Base-by-base conservation (phyloP, 2,113 vertebrate species). In the Centrocercus urophasianus region DNA sequence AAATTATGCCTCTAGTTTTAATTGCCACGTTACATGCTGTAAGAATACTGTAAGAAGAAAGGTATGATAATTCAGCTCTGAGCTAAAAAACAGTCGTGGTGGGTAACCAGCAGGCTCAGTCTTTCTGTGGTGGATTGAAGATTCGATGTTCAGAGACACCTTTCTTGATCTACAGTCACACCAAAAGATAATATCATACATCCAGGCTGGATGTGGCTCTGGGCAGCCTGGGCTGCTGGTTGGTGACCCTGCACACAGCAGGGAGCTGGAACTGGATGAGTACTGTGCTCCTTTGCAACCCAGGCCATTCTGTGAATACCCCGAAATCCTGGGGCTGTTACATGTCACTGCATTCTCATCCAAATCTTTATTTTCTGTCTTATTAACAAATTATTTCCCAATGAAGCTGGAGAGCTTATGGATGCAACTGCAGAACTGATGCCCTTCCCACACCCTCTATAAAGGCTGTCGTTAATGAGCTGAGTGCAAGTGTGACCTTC, bases 401-500 rank as follows among this genome's bases (percentile, higher is more conserved):
- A 3, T 14, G 25, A 42, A 75, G 20, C 15, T 22, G 45, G n/a
- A 25, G 54, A n/a, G 42, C 1, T 0, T 25, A 14, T 25, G 60
- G n/a, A 15, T 19, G 5, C 15, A 27, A 0, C 30, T 57, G 56
- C 63, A 75, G 78, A 19, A 61, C 2, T 28, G 21, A 4, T 52
- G 13, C 43, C 25, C 11, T 61, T 48, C 57, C 83, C 52, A 30
- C 48, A 69, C 57, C n/a, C 69, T 11, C 2, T 43, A 6, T 38
- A 8, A 86, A 66, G n/a, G 14, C 30, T 54, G 19, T 42, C 71
- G 45, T 90, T 87, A 67, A 69, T 75, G 59, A 89, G 42, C 74
- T 64, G 38, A 75, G 81, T 66, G 57, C 66, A 52, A 72, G 48
- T 59, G 78, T 89, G 77, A 77, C 93, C 74, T 95, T 78, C 84